phyloP scores from a whole-genome alignment of 1,140 invertebrate species.

The Drosophila paulistorum region DNA sequence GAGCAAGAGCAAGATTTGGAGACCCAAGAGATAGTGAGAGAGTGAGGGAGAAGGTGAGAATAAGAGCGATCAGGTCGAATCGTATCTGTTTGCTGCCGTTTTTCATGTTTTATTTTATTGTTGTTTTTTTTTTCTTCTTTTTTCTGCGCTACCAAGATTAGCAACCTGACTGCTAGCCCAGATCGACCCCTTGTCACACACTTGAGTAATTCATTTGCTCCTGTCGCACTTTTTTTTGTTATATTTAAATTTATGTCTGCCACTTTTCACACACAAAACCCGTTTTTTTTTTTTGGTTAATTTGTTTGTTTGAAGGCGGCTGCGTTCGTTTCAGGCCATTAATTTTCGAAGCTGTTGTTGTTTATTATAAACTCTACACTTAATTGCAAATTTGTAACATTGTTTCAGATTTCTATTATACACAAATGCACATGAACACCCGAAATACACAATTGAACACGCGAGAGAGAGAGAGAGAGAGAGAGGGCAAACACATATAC shows the following conservation, averaged over 20 bases:
- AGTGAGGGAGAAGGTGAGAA: constrained; percentile 31
- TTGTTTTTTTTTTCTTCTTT: constrained; percentile 7
- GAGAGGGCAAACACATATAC: constrained; percentile 22
- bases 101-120: constrained; percentile 42
- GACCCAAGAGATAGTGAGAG: constrained; percentile 8
- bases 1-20: constrained; percentile 20
- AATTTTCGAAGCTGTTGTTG: constrained; percentile 38
- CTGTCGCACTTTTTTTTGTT: constrained; percentile 45
- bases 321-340: constrained; percentile 39
- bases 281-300: constrained; percentile 41
- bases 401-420: constrained; percentile 63
- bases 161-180: constrained; percentile 54
- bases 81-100: constrained; percentile 54
- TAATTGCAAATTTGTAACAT: constrained; percentile 51
- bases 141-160: constrained; percentile 65
- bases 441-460: constrained; percentile 3
- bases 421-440: constrained; percentile 34
- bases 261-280: constrained; percentile 76
- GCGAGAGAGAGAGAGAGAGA: not conserved
- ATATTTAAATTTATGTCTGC: constrained; percentile 68
- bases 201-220: constrained; percentile 76
- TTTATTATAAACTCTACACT: constrained; percentile 31
- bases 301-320: constrained; percentile 27
- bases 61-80: constrained; percentile 37
- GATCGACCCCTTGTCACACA: constrained; percentile 47